These are phyloP conservation scores for Herpetotheres cachinnans DNA, from an alignment of 2,113 vertebrate species.

Conservation along the genomic window DNA sequence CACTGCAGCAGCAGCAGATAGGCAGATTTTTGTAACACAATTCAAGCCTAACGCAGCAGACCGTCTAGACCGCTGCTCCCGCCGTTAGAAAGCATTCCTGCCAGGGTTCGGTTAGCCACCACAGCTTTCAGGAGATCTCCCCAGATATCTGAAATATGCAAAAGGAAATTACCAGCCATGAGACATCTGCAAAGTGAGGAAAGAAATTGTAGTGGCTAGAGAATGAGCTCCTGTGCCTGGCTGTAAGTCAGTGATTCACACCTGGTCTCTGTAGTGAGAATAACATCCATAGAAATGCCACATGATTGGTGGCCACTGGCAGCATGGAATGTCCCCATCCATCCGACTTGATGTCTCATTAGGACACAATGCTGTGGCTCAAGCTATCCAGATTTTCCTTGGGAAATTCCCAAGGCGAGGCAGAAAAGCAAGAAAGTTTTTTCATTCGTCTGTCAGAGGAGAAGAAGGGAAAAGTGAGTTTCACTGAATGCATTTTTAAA, in stretches of 20 bases:
- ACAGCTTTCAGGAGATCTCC: neutral
- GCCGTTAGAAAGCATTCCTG: neutral
- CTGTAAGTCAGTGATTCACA: neutral
- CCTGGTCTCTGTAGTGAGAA: fast-evolving
- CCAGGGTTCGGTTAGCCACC: neutral
- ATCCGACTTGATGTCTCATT: neutral
- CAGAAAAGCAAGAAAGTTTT: neutral
- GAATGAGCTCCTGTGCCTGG: neutral
- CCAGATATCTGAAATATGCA: neutral
- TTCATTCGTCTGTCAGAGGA: neutral
- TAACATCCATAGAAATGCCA: neutral
- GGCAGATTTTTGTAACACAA: neutral
- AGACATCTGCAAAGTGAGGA: neutral
- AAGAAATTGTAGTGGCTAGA: neutral
- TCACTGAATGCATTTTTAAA: neutral
- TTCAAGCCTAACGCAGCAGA: neutral
- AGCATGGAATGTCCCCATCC: neutral
- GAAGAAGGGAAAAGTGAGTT: neutral
- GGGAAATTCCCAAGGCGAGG: neutral
- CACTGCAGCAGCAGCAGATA: neutral
- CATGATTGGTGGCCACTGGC: neutral
- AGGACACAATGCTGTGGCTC: fast-evolving
- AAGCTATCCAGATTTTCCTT: neutral
- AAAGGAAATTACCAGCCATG: neutral
- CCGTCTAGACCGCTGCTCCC: neutral